These are phyloP conservation scores for Dione juno DNA, from an alignment of 2,888 invertebrate species.

Conservation along the genomic window DNA sequence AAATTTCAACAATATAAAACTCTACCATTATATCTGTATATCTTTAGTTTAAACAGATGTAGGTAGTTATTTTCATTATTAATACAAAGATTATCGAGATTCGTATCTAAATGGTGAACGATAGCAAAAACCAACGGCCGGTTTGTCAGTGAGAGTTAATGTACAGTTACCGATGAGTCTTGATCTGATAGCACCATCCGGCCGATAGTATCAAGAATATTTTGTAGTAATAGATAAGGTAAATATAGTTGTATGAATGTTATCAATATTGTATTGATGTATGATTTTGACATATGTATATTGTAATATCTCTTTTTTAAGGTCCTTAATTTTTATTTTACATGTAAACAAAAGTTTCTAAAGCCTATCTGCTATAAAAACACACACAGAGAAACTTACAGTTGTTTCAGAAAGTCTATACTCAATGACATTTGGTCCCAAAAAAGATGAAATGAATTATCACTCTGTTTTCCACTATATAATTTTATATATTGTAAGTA, in stretches of 20 bases:
- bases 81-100: conserved; percentile 38
- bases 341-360: too few relatives aligned
- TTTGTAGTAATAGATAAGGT: conserved; percentile 23
- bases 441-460: too few relatives aligned
- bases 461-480: too few relatives aligned
- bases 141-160: conserved; percentile 41
- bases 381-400: too few relatives aligned
- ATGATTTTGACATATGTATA: background rate
- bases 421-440: too few relatives aligned
- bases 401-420: too few relatives aligned
- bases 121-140: conserved; percentile 40
- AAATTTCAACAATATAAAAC: background rate
- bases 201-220: conserved; percentile 38
- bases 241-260: conserved; percentile 23
- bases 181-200: conserved; percentile 40
- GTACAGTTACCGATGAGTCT: conserved; percentile 45
- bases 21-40: background rate
- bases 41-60: conserved; percentile 20
- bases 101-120: conserved; percentile 32
- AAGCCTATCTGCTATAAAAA: too few relatives aligned
- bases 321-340: background rate
- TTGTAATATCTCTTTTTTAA: too few relatives aligned
- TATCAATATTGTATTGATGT: background rate
- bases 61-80: conserved; percentile 34
- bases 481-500: too few relatives aligned